phyloP scores from a whole-genome alignment of 2,888 invertebrate genomes.

The Nephrotoma guestfalica region DNA sequence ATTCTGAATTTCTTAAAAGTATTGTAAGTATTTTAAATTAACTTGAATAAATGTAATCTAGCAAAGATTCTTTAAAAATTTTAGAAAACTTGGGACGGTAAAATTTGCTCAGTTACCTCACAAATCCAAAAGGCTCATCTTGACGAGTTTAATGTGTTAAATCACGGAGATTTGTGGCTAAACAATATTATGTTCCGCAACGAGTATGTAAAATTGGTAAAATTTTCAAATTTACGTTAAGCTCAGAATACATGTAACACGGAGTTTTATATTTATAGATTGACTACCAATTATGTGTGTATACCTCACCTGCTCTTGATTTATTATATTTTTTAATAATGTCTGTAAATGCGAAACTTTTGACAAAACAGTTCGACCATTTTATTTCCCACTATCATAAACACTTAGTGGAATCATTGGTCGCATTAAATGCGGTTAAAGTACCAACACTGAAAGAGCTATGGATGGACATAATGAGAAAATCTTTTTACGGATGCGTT shows the following conservation, averaged over 20 bases:
- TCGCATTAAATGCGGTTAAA: neutral
- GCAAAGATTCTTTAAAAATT: neutral
- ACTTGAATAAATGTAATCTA: neutral
- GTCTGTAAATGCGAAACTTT: slow-evolving; percentile 18
- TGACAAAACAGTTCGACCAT: slow-evolving; percentile 15
- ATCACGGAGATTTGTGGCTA: slow-evolving; percentile 36
- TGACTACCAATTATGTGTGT: slow-evolving; percentile 23
- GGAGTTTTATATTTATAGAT: slow-evolving; percentile 14
- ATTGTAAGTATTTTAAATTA: neutral
- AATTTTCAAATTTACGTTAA: neutral
- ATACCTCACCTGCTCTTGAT: slow-evolving; percentile 23
- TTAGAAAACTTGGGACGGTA: neutral
- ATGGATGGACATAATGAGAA: neutral
- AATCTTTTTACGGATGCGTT: neutral
- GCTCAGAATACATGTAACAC: neutral
- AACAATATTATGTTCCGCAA: slow-evolving; percentile 35
- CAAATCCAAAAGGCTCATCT: neutral
- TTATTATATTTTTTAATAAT: slow-evolving; percentile 22
- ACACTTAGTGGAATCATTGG: neutral
- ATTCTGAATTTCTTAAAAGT: neutral
- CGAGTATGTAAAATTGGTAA: neutral
- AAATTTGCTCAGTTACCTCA: neutral
- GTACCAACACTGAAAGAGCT: neutral
- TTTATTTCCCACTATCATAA: slow-evolving; percentile 18
- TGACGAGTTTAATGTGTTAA: slow-evolving; percentile 29